Evolutionary conservation across 2,113 vertebrate genomes (phyloP).

Genomic region (Sylvia atricapilla): DNA sequence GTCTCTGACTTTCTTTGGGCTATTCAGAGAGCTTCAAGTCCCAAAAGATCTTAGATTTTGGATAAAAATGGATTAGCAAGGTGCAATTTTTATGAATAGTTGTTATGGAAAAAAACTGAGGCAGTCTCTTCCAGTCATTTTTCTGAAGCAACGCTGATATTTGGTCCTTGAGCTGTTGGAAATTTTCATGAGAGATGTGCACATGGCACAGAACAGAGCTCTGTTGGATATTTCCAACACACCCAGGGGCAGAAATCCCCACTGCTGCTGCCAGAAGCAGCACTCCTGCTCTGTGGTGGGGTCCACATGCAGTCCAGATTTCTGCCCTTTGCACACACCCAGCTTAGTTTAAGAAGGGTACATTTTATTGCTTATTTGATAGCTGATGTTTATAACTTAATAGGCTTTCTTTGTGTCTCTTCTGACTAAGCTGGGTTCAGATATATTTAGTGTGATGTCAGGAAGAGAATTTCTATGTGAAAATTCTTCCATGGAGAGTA

Average conservation of each 20-base stretch:
- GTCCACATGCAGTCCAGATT: rapidly evolving
- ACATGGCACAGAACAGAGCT: background rate
- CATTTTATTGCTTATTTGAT: background rate
- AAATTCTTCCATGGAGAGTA: background rate
- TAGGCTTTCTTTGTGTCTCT: background rate
- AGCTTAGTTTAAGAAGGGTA: background rate
- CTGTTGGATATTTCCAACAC: rapidly evolving
- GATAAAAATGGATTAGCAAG: background rate
- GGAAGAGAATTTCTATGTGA: background rate
- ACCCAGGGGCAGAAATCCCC: background rate
- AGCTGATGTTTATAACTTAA: background rate
- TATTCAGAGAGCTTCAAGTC: background rate
- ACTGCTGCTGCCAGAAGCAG: background rate
- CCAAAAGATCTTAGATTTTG: background rate
- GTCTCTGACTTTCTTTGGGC: background rate
- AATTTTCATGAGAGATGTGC: background rate
- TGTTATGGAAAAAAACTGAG: background rate
- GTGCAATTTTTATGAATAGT: background rate
- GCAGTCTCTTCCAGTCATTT: background rate
- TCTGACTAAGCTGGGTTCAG: background rate
- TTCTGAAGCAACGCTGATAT: background rate
- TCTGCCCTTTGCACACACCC: background rate
- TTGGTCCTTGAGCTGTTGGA: background rate
- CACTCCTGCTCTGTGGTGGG: rapidly evolving
- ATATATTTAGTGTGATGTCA: background rate